phyloP scores from a whole-genome alignment of 2,888 invertebrate genomes.

The Sepioteuthis lessoniana region DNA sequence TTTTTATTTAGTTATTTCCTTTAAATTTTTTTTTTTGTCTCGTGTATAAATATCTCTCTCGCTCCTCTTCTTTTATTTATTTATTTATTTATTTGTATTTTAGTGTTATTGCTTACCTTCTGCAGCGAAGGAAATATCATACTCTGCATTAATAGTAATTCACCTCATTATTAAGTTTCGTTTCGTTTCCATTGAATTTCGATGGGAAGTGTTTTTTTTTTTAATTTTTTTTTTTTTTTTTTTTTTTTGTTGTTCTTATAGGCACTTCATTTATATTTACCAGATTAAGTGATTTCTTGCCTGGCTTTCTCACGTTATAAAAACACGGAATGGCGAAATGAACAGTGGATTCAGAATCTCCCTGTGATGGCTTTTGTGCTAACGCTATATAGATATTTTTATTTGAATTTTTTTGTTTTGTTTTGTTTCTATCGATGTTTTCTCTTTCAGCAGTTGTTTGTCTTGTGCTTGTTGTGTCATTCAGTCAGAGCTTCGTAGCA shows the following conservation, averaged over 20 bases:
- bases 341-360: slow-evolving; percentile 33
- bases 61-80: too few species aligned
- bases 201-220: slow-evolving; percentile 18
- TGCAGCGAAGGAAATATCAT: neutral
- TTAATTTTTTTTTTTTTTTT: too few species aligned
- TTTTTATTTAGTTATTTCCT: too few species aligned
- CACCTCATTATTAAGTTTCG: slow-evolving; percentile 33
- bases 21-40: neutral
- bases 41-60: neutral
- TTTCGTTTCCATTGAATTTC: slow-evolving; percentile 11
- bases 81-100: neutral
- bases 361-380: neutral
- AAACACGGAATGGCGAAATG: slow-evolving; percentile 21
- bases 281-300: slow-evolving; percentile 33
- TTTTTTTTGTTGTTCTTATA: too few species aligned
- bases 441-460: neutral
- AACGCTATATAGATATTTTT: neutral
- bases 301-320: neutral
- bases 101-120: neutral
- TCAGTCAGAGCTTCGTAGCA: neutral
- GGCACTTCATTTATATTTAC: neutral
- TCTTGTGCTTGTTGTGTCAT: neutral
- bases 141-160: neutral
- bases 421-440: neutral
- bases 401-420: neutral